A percentile compares a stretch with the other conserved stretches of the same genome.
Evolutionary conservation across 2,888 invertebrate genomes (phyloP).

Genomic region (Cecidostiba fungosa): DNA sequence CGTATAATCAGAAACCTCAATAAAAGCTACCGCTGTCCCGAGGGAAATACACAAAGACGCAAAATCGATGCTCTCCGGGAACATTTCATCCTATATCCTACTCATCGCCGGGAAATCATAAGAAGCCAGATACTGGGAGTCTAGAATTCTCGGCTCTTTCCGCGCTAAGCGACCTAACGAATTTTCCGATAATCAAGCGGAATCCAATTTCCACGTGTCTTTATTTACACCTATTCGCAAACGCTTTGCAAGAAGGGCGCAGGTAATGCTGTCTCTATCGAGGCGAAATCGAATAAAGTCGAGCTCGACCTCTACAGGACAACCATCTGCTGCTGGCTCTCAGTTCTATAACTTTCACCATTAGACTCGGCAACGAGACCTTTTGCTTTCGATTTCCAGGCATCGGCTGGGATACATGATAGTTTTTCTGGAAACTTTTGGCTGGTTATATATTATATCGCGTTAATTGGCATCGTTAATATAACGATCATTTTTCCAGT

Average conservation of each 20-base stretch:
- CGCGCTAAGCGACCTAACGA: slow-evolving; percentile 5
- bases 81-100: too few relatives aligned
- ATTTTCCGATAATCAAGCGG: slow-evolving; percentile 34
- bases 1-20: too few relatives aligned
- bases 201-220: slow-evolving; percentile 46
- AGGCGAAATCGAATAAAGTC: not conserved
- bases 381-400: not conserved
- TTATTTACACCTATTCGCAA: slow-evolving; percentile 29
- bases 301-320: slow-evolving; percentile 16
- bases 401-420: not conserved
- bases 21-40: too few relatives aligned
- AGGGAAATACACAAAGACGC: too few relatives aligned
- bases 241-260: not conserved
- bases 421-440: too few relatives aligned
- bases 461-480: too few relatives aligned
- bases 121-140: not conserved
- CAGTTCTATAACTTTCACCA: slow-evolving; percentile 11
- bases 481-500: too few relatives aligned
- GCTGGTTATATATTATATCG: too few relatives aligned
- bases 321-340: not conserved
- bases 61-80: too few relatives aligned
- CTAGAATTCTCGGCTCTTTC: not conserved
- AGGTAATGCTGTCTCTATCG: not conserved
- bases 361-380: not conserved
- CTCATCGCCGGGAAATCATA: not conserved